phyloP scores from a whole-genome alignment of 1,140 invertebrate genomes.

The Telenomus remus region DNA sequence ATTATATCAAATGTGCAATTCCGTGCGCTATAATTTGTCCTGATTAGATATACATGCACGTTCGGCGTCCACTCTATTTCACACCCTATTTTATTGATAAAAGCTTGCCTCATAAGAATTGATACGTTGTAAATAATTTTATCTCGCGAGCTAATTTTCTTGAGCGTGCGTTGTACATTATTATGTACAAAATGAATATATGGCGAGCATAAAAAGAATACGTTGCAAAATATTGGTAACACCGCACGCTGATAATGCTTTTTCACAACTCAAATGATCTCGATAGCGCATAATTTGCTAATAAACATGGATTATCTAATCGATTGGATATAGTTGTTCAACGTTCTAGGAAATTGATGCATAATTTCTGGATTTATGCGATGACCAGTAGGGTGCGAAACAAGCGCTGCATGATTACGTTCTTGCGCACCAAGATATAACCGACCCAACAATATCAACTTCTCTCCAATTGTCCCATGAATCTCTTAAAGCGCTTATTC shows the following conservation, averaged over 20 bases:
- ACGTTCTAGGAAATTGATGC: constrained; percentile 49
- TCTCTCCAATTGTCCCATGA: constrained; percentile 68
- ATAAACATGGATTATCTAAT: constrained; percentile 53
- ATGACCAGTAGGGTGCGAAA: constrained; percentile 56
- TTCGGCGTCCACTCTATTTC: too few species aligned
- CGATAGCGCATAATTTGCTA: constrained; percentile 45
- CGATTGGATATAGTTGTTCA: constrained; percentile 54
- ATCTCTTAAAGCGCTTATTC: constrained; percentile 67
- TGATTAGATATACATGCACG: too few species aligned
- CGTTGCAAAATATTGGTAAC: constrained; percentile 13
- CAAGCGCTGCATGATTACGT: constrained; percentile 63
- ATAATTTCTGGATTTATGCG: constrained; percentile 52
- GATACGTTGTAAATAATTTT: constrained; percentile 14
- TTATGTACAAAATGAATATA: constrained; percentile 4
- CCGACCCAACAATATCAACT: constrained; percentile 69
- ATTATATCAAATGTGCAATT: too few species aligned
- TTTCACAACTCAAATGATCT: constrained; percentile 22
- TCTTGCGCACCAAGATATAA: constrained; percentile 60
- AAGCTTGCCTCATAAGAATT: too few species aligned
- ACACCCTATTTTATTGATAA: too few species aligned
- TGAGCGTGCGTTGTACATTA: constrained; percentile 21
- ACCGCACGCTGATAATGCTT: constrained; percentile 12
- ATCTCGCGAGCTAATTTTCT: constrained; percentile 32
- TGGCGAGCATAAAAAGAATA: constrained; percentile 10
- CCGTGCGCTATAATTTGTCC: too few species aligned